Evolutionary conservation across 2,113 vertebrate species (phyloP).

Genomic region (Desmodus rotundus): DNA sequence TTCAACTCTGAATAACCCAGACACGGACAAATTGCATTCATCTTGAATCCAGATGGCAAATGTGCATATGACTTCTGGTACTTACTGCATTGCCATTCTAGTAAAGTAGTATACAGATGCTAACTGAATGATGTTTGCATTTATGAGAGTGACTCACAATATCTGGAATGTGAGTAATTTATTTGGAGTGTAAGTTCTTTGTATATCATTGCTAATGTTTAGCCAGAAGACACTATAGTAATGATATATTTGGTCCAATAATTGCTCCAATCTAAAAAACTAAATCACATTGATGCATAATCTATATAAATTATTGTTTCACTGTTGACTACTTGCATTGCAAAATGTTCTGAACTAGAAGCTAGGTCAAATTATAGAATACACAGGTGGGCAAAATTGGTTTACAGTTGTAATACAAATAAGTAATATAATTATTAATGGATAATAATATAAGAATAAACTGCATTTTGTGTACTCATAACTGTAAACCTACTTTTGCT

Average conservation of each 20-base stretch:
- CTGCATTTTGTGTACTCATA: background rate
- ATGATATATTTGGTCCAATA: background rate
- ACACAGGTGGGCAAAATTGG: background rate
- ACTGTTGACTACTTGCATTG: background rate
- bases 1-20: slow-evolving; percentile 63
- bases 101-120: slow-evolving; percentile 35
- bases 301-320: slow-evolving; percentile 1
- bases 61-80: slow-evolving; percentile 54
- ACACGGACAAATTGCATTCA: slow-evolving; percentile 42
- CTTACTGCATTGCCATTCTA: slow-evolving; percentile 38
- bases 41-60: slow-evolving; percentile 59
- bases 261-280: background rate
- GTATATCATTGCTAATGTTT: background rate
- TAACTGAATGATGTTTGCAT: background rate
- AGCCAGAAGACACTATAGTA: background rate
- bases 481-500: background rate
- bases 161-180: background rate
- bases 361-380: background rate
- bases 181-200: slow-evolving; percentile 24
- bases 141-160: slow-evolving; percentile 11
- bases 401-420: background rate
- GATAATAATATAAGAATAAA: background rate
- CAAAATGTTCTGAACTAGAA: background rate
- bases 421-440: background rate
- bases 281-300: background rate